Base-by-base conservation (phyloP, 2,888 invertebrate genomes). In the Lasioglossum calceatum region DNA sequence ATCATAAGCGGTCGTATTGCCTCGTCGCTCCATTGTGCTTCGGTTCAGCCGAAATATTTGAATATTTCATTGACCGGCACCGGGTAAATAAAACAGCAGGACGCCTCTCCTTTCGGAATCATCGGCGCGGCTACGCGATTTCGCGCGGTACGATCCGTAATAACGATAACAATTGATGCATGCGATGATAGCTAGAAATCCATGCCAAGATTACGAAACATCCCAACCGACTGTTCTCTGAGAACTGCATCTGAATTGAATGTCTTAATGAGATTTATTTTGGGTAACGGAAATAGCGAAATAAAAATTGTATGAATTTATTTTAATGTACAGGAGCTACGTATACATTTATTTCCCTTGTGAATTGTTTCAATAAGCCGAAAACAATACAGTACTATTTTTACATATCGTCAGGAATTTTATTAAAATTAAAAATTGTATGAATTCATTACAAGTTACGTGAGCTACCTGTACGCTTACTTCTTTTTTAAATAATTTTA, bases 1-100 rank as follows among this genome's bases (percentile, higher is more conserved):
- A 89, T 89, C 89, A 89, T 84, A 79, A 79, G 75, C 81, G 67
- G 64, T 71, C 84, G 85, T 89, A 87, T 87, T 86, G 87, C 87
- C 54, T 79, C 84, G 81, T 80, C 44, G 54, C 84, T 67, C 50
- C 75, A 84, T 87, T 85, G 83, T 88, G 76, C 71, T 64, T 70
- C 81, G 44, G 71, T 54, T 42, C 76, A 32, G 61, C 23, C 75
- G 81, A 82, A 74, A 85, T 76, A 81, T 88, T 88, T 89, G 85
- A 89, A 89, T 87, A 85, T 88, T 88, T 87, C 88, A 89, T 87
- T 85, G 82, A 73, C 80, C 70, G 71, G 7, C 79, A 14, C 8
- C 4, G 27, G 73, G 67, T 81, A 79, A 80, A 83, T 83, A 85
- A 87, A 84, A 88, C 74, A 88, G 76, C 79, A 76, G 83, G 54